Base-by-base conservation (phyloP, 2,113 vertebrate genomes). In the Labeo catla region DNA sequence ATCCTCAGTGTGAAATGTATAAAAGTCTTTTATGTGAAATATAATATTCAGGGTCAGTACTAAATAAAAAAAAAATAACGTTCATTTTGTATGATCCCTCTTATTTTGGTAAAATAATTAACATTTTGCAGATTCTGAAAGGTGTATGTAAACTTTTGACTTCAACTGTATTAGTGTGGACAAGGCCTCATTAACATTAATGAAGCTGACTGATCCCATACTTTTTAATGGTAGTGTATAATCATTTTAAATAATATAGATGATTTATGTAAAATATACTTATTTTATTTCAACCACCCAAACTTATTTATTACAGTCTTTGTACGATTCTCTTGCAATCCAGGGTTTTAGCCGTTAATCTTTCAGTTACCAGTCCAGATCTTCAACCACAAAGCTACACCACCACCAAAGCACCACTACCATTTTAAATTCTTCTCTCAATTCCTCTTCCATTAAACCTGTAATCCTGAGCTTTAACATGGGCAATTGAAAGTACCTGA, bases 381-480 rank as follows among this genome's bases (percentile, higher is more conserved):
- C 23, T 65, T 65, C 23, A 28, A 65, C 63, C 63, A 65, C 4
- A 65, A 65, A 65, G 63, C 11, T 65, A 28, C 73, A 15, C 47
- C 7, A 7, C 21, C 1, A 23, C 72, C 12, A 76, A 54, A n/a
- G 13, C 49, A 15, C 50, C 45, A 28, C n/a, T 47, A 36, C 13
- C 49, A 77, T 59, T 52, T 70, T 34, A 82, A 68, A 68, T 28
- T 50, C 59, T 52, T 68, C 34, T 15, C 9, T 50, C 45, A 65
- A 39, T 65, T 65, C 39, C 59, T 5, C 57, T 81, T 81, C 45
- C 39, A 65, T 86, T 68, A 65, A 34, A 61, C 49, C 68, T 76
- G 85, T 81, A 84, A 87, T 74, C 85, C 61, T 77, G 85, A 13
- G 61, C 19, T 86, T 84, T 86, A 50, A 34, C 15, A 21, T 63